A percentile compares a stretch with the other conserved stretches of the same genome.
These are phyloP conservation scores for Pyxicephalus adspersus DNA, from an alignment of 2,113 vertebrate genomes.

Conservation along the genomic window DNA sequence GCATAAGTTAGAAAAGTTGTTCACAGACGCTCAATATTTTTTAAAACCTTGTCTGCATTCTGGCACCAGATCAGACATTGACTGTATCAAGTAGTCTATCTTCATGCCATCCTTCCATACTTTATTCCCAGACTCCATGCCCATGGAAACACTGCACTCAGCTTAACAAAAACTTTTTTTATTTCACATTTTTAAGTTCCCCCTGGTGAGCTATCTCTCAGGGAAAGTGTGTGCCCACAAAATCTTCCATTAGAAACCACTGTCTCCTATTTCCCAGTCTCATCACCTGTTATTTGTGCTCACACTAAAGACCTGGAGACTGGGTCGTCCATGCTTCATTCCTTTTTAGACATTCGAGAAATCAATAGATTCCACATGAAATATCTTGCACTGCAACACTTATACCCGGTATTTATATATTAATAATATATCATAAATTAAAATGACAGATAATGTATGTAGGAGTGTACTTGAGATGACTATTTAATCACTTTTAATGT, in stretches of 20 bases:
- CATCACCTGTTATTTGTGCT: slow-evolving; percentile 29
- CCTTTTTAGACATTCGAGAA: slow-evolving; percentile 33
- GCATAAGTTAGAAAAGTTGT: too few species aligned
- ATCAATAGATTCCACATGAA: slow-evolving; percentile 48
- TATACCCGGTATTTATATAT: slow-evolving; percentile 28
- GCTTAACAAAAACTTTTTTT: slow-evolving; percentile 36
- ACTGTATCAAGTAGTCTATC: not conserved
- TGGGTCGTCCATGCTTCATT: not conserved
- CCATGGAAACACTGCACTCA: not conserved
- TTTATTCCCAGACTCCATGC: not conserved
- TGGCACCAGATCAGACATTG: too few species aligned
- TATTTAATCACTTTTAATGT: slow-evolving; percentile 71
- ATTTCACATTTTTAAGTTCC: slow-evolving; percentile 12
- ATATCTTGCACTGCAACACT: slow-evolving; percentile 40
- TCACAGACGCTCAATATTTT: too few species aligned
- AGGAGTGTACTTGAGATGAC: slow-evolving; percentile 68
- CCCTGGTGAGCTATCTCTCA: slow-evolving; percentile 18
- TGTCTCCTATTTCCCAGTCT: slow-evolving; percentile 30
- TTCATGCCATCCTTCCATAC: not conserved
- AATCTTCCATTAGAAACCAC: slow-evolving; percentile 49
- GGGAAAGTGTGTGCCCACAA: slow-evolving; percentile 21
- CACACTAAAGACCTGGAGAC: slow-evolving; percentile 9
- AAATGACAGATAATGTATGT: slow-evolving; percentile 62
- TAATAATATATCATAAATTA: slow-evolving; percentile 52
- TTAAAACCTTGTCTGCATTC: too few species aligned